Evolutionary conservation across 1,140 invertebrate species (phyloP).

Genomic region (Aphaenogaster rudis): DNA sequence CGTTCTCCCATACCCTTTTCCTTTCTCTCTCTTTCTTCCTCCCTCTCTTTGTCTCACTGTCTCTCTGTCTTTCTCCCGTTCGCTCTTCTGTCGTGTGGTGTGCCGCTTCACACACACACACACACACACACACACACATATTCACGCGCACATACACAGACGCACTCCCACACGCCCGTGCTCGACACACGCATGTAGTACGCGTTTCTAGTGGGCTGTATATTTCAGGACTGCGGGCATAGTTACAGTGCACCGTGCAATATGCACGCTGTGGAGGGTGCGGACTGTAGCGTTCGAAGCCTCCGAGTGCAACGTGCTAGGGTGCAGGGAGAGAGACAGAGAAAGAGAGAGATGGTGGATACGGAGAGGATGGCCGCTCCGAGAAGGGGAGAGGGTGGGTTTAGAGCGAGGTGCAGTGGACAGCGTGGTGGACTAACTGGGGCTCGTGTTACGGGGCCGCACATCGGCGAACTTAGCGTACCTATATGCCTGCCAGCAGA

Average conservation of each 20-base stretch:
- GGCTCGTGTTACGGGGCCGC: constrained; percentile 82
- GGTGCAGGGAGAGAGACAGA: constrained; percentile 45
- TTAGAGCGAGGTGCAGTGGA: constrained; percentile 79
- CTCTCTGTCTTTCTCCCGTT: constrained; percentile 53
- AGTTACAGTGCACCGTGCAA: constrained; percentile 84
- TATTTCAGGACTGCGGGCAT: constrained; percentile 83
- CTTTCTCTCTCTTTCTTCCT: constrained; percentile 34
- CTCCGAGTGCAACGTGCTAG: constrained; percentile 68
- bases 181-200: constrained; percentile 61
- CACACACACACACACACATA: constrained; percentile 25
- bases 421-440: constrained; percentile 82
- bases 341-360: constrained; percentile 66
- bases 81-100: constrained; percentile 43
- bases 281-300: constrained; percentile 75
- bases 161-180: constrained; percentile 13
- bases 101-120: constrained; percentile 5
- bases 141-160: constrained; percentile 38
- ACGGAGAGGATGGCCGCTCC: constrained; percentile 70
- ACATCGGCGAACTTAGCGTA: constrained; percentile 78
- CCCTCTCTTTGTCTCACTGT: constrained; percentile 23
- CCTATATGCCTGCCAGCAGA: constrained; percentile 69
- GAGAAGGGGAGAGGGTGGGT: constrained; percentile 63
- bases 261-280: constrained; percentile 79
- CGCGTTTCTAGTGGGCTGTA: constrained; percentile 80
- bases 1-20: constrained; percentile 46